Evolutionary conservation across 2,797 vertebrate species (phyloP).

Genomic region (Peromyscus aztecus): DNA sequence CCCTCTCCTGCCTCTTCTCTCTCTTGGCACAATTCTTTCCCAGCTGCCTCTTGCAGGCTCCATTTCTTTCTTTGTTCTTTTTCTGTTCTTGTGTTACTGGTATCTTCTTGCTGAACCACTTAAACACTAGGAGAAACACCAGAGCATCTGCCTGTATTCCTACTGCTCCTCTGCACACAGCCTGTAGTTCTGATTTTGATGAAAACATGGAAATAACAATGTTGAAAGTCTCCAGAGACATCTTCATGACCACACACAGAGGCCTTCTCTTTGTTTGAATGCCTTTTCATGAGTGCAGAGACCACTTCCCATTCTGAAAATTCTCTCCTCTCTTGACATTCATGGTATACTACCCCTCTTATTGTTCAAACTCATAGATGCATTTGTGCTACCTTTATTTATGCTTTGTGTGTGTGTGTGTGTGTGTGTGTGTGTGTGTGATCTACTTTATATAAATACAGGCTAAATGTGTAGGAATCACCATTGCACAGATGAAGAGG

Average conservation of each 20-base stretch:
- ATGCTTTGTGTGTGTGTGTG: background rate
- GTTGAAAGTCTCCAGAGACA: background rate
- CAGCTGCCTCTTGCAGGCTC: background rate
- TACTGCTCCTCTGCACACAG: background rate
- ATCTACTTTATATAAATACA: background rate
- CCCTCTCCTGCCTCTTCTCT: background rate
- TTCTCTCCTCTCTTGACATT: slow-evolving; percentile 19
- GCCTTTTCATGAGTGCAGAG: background rate
- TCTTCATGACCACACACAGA: background rate
- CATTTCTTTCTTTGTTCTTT: background rate
- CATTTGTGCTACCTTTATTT: background rate
- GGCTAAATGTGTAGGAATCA: background rate
- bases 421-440: background rate
- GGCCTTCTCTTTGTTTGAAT: background rate
- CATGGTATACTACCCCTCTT: background rate
- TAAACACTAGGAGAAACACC: background rate
- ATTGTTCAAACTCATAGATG: background rate
- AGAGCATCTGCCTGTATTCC: background rate
- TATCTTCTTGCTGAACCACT: background rate
- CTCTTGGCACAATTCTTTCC: background rate
- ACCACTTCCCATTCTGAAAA: background rate
- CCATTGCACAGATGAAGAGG: slow-evolving; percentile 45
- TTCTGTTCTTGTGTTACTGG: background rate
- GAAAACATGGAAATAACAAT: background rate
- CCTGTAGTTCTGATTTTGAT: background rate